Percentiles rank a stretch among this genome's conserved stretches.
phyloP scores from a whole-genome alignment of 1,140 invertebrate species.

The Drosophila quadrilineata region DNA sequence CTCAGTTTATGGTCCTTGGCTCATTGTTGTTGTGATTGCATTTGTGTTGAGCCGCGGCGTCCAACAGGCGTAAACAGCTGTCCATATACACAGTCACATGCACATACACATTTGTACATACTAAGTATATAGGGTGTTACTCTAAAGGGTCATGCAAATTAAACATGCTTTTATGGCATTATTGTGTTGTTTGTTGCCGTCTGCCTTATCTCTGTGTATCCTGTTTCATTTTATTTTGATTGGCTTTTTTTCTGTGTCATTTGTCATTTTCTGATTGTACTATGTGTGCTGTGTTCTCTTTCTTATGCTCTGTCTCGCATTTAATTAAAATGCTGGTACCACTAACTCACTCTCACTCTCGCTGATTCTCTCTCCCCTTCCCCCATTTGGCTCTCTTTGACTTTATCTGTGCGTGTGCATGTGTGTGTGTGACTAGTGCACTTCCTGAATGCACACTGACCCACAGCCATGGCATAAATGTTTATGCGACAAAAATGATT shows the following conservation, averaged over 20 bases:
- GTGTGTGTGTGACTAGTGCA: conserved; percentile 1
- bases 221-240: conserved; percentile 32
- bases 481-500: not conserved
- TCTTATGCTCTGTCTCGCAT: no score
- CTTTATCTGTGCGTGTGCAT: not conserved
- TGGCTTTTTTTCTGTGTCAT: conserved; percentile 26
- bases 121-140: no score
- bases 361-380: no score
- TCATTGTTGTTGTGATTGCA: conserved; percentile 17
- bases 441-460: conserved; percentile 13
- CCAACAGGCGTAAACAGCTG: conserved; percentile 77
- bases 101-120: not conserved
- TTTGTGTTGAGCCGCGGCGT: conserved; percentile 22
- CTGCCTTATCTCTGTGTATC: conserved; percentile 30
- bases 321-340: conserved; percentile 31
- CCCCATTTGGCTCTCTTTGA: not conserved
- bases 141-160: conserved; percentile 26
- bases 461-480: not conserved
- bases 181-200: conserved; percentile 10
- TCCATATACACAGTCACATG: conserved; percentile 34
- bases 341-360: no score
- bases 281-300: no score
- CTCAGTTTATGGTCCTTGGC: no score
- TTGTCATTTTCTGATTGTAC: conserved; percentile 42
- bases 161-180: conserved; percentile 8